Percentiles rank a stretch among this genome's conserved stretches.
Conservation (phyloP, 2,888 invertebrate species). For the Dicroscelio sp. region DNA sequence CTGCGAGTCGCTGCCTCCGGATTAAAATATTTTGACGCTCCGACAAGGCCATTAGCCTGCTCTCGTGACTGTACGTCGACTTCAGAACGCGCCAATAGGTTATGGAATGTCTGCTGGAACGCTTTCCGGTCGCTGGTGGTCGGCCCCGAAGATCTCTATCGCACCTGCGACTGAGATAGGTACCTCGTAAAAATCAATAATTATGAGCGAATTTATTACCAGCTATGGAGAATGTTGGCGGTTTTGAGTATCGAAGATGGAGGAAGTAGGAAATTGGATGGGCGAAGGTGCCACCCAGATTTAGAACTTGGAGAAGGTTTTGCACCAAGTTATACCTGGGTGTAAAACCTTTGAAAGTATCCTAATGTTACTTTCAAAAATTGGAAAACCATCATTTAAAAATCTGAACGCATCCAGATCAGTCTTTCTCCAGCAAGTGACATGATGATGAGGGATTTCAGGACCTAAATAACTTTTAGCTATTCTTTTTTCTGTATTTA, state of each 20-base stretch:
- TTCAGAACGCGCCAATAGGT: slow-evolving; percentile 85
- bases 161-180: slow-evolving; percentile 86
- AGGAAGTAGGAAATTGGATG: slow-evolving; percentile 20
- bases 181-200: slow-evolving; percentile 90
- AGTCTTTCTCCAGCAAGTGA: no score
- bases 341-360: no score
- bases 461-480: no score
- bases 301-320: no score
- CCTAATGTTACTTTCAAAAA: no score
- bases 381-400: no score
- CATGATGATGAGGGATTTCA: no score
- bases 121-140: slow-evolving; percentile 88
- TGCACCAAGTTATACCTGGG: no score
- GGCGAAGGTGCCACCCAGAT: slow-evolving; percentile 7
- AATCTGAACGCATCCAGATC: no score
- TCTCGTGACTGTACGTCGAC: slow-evolving; percentile 71
- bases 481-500: no score
- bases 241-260: slow-evolving; percentile 23
- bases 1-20: slow-evolving; percentile 61
- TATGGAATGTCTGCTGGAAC: slow-evolving; percentile 83
- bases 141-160: slow-evolving; percentile 90
- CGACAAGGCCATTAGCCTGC: slow-evolving; percentile 86
- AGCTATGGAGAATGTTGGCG: not conserved
- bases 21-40: slow-evolving; percentile 89
- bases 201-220: slow-evolving; percentile 87